Evolutionary conservation across 2,888 invertebrate genomes (phyloP).

Genomic region (Cheiracanthium punctorium): DNA sequence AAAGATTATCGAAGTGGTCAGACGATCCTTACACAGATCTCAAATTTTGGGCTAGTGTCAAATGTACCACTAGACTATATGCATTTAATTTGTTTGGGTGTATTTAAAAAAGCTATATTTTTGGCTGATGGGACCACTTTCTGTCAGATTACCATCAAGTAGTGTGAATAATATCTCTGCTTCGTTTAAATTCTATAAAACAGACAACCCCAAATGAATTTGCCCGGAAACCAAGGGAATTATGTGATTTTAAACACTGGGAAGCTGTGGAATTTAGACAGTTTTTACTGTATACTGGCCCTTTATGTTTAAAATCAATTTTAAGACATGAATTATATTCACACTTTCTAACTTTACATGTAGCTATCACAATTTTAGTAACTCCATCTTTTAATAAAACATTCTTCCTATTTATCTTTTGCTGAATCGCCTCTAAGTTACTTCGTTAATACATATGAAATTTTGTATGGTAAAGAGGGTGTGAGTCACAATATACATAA

Average conservation of each 20-base stretch:
- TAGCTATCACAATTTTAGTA: slow-evolving; percentile 71
- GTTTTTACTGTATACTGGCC: slow-evolving; percentile 73
- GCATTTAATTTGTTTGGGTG: slow-evolving; percentile 74
- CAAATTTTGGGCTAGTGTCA: slow-evolving; percentile 66
- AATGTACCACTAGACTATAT: slow-evolving; percentile 73
- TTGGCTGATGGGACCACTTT: slow-evolving; percentile 72
- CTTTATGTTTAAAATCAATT: slow-evolving; percentile 71
- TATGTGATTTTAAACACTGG: slow-evolving; percentile 72
- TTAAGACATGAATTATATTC: slow-evolving; percentile 67
- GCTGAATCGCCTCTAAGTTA: background rate
- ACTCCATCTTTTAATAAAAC: background rate
- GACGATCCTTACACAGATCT: slow-evolving; percentile 64
- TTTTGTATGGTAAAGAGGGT: background rate
- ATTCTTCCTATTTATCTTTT: background rate
- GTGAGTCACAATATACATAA: slow-evolving; percentile 5
- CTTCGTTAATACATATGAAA: background rate
- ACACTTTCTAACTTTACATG: slow-evolving; percentile 71
- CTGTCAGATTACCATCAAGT: no score
- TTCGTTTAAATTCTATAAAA: background rate
- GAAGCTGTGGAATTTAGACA: slow-evolving; percentile 74
- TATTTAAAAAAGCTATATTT: slow-evolving; percentile 73
- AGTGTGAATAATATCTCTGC: background rate
- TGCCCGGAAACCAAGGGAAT: slow-evolving; percentile 72
- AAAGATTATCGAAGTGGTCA: slow-evolving; percentile 62
- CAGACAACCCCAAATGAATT: slow-evolving; percentile 70